phyloP scores from a whole-genome alignment of 1,140 invertebrate species.

The Heliothis subflexa region DNA sequence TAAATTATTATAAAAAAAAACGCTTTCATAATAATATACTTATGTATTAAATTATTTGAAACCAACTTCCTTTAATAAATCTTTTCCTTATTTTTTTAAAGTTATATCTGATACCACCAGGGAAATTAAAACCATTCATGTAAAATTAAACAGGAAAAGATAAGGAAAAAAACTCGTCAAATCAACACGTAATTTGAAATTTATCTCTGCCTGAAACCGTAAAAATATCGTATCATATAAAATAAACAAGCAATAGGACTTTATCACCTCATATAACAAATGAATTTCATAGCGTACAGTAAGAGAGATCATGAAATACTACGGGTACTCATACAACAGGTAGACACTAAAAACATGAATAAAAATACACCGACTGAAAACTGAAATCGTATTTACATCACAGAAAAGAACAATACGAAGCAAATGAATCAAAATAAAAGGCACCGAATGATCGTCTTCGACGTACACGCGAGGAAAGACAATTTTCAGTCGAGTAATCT shows the following conservation, averaged over 20 bases:
- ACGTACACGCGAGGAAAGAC: conserved; percentile 41
- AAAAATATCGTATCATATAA: neutral
- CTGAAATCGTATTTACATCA: conserved; percentile 13
- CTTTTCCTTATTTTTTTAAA: too few species aligned
- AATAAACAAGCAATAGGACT: neutral
- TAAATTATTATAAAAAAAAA: too few species aligned
- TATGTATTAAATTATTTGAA: too few species aligned
- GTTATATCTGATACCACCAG: too few species aligned
- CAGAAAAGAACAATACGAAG: conserved; percentile 19
- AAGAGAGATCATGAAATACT: neutral
- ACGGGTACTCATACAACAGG: conserved; percentile 4
- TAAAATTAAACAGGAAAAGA: neutral
- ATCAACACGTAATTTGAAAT: neutral
- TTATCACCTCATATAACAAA: neutral
- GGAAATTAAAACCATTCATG: too few species aligned
- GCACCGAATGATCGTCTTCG: conserved; percentile 39
- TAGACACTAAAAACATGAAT: conserved; percentile 19
- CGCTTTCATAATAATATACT: too few species aligned
- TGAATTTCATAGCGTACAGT: neutral
- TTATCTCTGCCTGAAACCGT: neutral
- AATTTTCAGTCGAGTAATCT: conserved; percentile 62
- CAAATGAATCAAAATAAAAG: conserved; percentile 34
- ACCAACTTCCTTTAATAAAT: too few species aligned
- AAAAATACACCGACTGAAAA: conserved; percentile 10
- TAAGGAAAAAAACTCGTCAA: neutral